Base-by-base conservation (phyloP, 2,888 invertebrate species). In the Drosophila affinis region DNA sequence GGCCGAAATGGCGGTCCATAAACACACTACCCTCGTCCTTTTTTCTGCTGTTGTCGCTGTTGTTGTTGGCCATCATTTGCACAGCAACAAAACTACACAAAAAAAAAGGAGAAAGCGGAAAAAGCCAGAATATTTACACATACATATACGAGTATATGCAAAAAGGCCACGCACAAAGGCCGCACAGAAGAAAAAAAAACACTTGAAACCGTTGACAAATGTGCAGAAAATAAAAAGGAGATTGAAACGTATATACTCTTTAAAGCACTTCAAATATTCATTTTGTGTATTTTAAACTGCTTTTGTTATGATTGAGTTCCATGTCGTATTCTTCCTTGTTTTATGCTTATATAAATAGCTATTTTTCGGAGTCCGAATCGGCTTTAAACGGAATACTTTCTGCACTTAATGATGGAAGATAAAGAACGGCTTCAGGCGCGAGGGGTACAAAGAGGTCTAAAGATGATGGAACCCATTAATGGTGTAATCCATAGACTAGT, bases 1-100 rank as follows among this genome's bases (percentile, higher is more conserved):
- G 77, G 75, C 78, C 82, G 73, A 85, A 87, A 85, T 85, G 79
- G 82, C 53, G 71, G 74, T 71, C 75, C 81, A 83, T 87, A 83
- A 84, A 84, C 83, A 81, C 76, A 77, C 76, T 68, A 61, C 72
- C 58, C 69, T 72, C 71, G 63, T 69, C 67, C 57, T 65, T 51
- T 67, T 64, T 54, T 49, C 52, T 45, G 34, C 61, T 46, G 24
- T 24, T 24, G 24, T 24, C 4, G 24, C 24, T 24, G 34, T 54
- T 32, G 29, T 52, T 72, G 70, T 71, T 74, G 80, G 70, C 76
- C 78, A 80, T 85, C 80, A 88, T 88, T 85, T 88, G 83, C 83
- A 75, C 48, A 62, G 48, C 63, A 68, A 58, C 55, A 67, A 62
- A 62, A 65, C 51, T 58, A 61, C 48, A 57, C 59, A 62, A 45